Base-by-base conservation (phyloP, 1,140 invertebrate genomes). In the Amphibalanus amphitrite region DNA sequence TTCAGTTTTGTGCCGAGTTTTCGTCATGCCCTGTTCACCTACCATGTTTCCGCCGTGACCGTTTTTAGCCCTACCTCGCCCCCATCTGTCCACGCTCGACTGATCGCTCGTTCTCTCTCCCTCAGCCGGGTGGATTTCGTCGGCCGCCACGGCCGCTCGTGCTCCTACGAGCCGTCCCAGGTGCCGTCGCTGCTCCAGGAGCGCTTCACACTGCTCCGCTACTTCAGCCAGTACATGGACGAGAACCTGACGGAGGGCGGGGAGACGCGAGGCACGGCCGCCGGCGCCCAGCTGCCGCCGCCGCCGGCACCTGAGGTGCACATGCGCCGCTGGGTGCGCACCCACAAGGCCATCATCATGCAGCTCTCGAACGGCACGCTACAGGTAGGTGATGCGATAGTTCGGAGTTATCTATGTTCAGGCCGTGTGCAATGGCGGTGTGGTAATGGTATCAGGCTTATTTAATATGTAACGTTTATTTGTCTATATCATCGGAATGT, bases 171-270 rank as follows among this genome's bases (percentile, higher is more conserved):
- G 38, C 72, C 81, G 25, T 79, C 78, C 68, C 73, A 77, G n/a
- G 80, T 82, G 74, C 85, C 85, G n/a, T 77, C 79, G 71, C 75
- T 75, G 40, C 78, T 86, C 33, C 80, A 81, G 69, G 85, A 86
- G 76, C 83, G 84, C 74, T 81, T 84, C 64, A 84, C 83, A 17
- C 75, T 86, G 30, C 76, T 87, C 23, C 81, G 83, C 73, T 86
- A 86, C 77, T 87, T 87, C 80, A 78, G 83, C 26, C 81, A 84
- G 72, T 87, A 87, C 77, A 87, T 87, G 86, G 83, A 83, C 76
- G 84, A 87, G 77, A 84, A 87, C 79, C 77, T 87, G 70, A 80
- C 85, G 8, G 85, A 85, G 77, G 84, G 78, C 33, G 78, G 78
- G 17, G 78, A 79, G 29, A 72, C 71, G 38, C 70, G 72, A 38